These are phyloP conservation scores for Cerastis rubricosa DNA, from an alignment of 2,888 invertebrate species.

Conservation along the genomic window DNA sequence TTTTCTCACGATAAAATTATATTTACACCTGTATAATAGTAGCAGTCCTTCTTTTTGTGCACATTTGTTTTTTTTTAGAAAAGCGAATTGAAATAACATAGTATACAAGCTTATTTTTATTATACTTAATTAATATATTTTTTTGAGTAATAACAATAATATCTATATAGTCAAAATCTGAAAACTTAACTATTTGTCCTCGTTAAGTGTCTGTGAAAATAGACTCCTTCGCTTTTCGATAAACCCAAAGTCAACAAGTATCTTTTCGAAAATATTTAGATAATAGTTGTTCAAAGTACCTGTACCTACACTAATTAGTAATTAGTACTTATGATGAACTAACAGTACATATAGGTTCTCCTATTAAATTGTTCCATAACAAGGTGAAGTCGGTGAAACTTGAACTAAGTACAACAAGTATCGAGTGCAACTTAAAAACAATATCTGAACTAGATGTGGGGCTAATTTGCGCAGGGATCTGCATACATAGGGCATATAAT, in stretches of 20 bases:
- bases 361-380: constrained; percentile 19
- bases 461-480: constrained; percentile 9
- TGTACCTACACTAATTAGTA: too few species aligned
- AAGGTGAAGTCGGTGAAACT: constrained; percentile 38
- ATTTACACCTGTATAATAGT: not conserved
- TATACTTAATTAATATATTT: too few species aligned
- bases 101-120: not conserved
- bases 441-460: constrained; percentile 13
- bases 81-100: too few species aligned
- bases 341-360: not conserved
- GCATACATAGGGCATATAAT: constrained; percentile 1
- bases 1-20: constrained; percentile 39
- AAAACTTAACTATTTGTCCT: too few species aligned
- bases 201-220: too few species aligned
- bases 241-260: not conserved
- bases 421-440: constrained; percentile 30
- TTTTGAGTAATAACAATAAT: too few species aligned
- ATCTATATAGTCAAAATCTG: too few species aligned
- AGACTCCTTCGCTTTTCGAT: not conserved
- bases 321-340: not conserved
- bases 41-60: not conserved
- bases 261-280: not conserved
- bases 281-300: not conserved
- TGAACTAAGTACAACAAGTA: constrained; percentile 34
- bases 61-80: not conserved